These are phyloP conservation scores for Blennius ocellaris DNA, from an alignment of 2,113 vertebrate genomes.

Conservation along the genomic window DNA sequence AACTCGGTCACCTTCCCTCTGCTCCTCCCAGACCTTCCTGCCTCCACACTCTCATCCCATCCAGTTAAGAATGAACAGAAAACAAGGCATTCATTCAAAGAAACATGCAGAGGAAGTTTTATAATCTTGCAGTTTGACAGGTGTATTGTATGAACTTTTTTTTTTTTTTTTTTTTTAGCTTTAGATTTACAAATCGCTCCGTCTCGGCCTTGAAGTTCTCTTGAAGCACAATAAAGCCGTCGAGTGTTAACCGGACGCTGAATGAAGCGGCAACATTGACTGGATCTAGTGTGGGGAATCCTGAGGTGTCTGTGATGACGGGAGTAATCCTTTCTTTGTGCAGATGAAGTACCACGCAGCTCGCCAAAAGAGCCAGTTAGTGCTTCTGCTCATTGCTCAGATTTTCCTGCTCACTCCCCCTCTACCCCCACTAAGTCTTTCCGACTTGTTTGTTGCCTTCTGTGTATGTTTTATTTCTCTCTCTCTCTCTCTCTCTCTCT, in stretches of 20 bases:
- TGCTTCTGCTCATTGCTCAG: conserved; percentile 10
- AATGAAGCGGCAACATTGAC: conserved; percentile 9
- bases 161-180: neutral
- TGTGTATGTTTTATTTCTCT: no score
- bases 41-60: neutral
- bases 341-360: conserved; percentile 11
- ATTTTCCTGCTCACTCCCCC: conserved; percentile 21
- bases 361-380: neutral
- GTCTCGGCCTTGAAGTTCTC: conserved; percentile 8
- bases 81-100: conserved; percentile 14
- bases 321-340: conserved; percentile 17
- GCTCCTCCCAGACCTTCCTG: neutral
- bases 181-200: neutral
- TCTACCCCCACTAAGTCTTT: conserved; percentile 43
- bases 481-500: no score
- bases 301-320: conserved; percentile 16
- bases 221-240: neutral
- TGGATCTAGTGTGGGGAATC: conserved; percentile 17
- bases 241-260: conserved; percentile 4
- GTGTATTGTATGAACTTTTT: neutral
- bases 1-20: conserved; percentile 30
- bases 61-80: conserved; percentile 16
- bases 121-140: conserved; percentile 8
- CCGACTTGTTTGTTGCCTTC: conserved; percentile 53
- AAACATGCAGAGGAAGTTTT: conserved; percentile 30